Evolutionary conservation across 1,140 invertebrate genomes (phyloP).

Genomic region (Drosophila busckii): DNA sequence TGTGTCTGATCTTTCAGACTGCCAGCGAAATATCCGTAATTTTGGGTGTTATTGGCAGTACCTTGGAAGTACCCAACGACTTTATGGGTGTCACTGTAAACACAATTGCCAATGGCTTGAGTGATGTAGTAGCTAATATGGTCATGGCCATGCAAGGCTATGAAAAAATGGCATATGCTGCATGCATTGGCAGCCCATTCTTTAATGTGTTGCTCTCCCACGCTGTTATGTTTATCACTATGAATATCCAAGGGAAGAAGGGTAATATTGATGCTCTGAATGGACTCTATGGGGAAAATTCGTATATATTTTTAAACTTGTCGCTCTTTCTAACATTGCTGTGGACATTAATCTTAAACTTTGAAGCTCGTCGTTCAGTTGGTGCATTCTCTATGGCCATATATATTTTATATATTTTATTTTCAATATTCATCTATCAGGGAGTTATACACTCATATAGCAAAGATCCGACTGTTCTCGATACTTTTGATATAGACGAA

Average conservation of each 20-base stretch:
- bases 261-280: neutral
- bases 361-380: constrained; percentile 20
- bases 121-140: constrained; percentile 17
- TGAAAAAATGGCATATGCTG: constrained; percentile 32
- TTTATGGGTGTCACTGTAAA: constrained; percentile 32
- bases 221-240: no score
- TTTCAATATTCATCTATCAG: constrained; percentile 8
- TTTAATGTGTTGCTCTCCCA: constrained; percentile 32
- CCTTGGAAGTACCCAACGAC: neutral
- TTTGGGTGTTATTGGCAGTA: constrained; percentile 19
- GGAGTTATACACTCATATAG: constrained; percentile 18
- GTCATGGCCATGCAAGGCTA: constrained; percentile 30
- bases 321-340: constrained; percentile 1
- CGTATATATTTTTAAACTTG: constrained; percentile 11
- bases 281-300: constrained; percentile 16
- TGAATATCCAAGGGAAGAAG: neutral
- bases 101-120: constrained; percentile 2
- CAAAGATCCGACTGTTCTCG: neutral
- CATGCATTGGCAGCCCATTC: constrained; percentile 22
- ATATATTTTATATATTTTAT: constrained; percentile 9
- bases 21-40: constrained; percentile 27
- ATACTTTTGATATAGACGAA: neutral
- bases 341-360: constrained; percentile 30
- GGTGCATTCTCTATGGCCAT: constrained; percentile 13
- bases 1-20: constrained; percentile 23